A percentile compares a stretch with the other conserved stretches of the same genome.
Conservation (phyloP, 2,113 vertebrate genomes). For the Morone chrysops region DNA sequence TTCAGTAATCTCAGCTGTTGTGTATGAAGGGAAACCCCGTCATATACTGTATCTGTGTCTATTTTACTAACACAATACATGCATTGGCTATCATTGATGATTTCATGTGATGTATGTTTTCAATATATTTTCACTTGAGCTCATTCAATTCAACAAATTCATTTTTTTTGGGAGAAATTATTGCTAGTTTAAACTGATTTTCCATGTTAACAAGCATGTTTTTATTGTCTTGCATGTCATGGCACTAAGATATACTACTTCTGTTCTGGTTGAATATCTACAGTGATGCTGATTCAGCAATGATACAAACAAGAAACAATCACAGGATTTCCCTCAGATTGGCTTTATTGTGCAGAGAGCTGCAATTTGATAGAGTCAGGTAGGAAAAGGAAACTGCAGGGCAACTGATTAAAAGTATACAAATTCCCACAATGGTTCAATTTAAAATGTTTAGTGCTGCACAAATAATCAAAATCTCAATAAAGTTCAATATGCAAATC, state of each 20-base stretch:
- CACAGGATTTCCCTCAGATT: not conserved
- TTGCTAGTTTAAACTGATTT: no score
- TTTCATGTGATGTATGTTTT: not conserved
- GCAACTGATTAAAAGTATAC: not conserved
- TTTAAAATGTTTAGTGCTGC: not conserved
- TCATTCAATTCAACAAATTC: no score
- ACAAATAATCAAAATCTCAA: no score
- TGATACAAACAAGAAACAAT: slow-evolving; percentile 9
- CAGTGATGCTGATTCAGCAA: slow-evolving; percentile 8
- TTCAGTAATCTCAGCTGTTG: slow-evolving; percentile 21
- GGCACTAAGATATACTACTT: not conserved
- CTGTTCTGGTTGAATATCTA: not conserved
- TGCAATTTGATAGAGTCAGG: not conserved
- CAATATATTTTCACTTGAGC: not conserved
- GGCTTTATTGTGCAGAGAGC: not conserved
- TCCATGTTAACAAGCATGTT: no score
- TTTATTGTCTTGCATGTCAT: not conserved
- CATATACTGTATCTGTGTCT: not conserved
- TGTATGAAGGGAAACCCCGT: slow-evolving; percentile 1
- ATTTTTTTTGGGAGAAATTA: no score
- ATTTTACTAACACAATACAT: not conserved
- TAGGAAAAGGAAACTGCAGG: not conserved
- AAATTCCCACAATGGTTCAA: not conserved
- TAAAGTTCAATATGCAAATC: no score
- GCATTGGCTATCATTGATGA: not conserved